phyloP scores from a whole-genome alignment of 2,888 invertebrate species.

The Penaeus monodon region DNA sequence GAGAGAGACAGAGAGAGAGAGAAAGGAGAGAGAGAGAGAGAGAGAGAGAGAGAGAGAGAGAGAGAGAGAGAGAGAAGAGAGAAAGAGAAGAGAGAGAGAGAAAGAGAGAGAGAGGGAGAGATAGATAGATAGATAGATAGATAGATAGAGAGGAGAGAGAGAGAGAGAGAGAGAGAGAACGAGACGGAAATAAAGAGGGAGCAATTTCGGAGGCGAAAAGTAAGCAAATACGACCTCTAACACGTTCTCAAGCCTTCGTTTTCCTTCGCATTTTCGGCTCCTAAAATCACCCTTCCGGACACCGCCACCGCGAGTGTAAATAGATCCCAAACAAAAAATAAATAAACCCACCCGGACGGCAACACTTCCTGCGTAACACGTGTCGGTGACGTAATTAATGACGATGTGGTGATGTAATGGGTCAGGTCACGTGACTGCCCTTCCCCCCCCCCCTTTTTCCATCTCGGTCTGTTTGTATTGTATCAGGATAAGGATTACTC shows the following conservation, averaged over 20 bases:
- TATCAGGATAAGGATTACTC: background rate
- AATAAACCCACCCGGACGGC: constrained; percentile 1
- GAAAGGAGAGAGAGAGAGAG: too few relatives aligned
- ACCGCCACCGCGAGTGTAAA: background rate
- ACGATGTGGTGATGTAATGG: constrained; percentile 52
- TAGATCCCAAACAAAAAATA: constrained; percentile 8
- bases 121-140: background rate
- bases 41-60: too few relatives aligned
- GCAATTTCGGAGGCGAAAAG: too few relatives aligned
- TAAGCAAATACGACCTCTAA: too few relatives aligned
- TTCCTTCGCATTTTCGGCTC: too few relatives aligned
- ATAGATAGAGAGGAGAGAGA: background rate
- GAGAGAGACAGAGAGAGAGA: too few relatives aligned
- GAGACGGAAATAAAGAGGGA: background rate
- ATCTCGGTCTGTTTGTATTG: constrained; percentile 15
- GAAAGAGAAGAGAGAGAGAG: too few relatives aligned
- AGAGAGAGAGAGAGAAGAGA: too few relatives aligned
- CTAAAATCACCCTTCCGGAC: background rate
- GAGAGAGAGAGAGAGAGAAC: background rate
- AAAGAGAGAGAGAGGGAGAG: background rate
- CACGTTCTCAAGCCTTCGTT: too few relatives aligned
- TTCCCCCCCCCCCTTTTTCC: background rate
- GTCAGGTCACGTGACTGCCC: constrained; percentile 45
- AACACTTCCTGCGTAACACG: constrained; percentile 43
- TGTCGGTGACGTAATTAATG: constrained; percentile 55